These are phyloP conservation scores for Plagodis dolabraria DNA, from an alignment of 2,888 invertebrate genomes.

Conservation along the genomic window DNA sequence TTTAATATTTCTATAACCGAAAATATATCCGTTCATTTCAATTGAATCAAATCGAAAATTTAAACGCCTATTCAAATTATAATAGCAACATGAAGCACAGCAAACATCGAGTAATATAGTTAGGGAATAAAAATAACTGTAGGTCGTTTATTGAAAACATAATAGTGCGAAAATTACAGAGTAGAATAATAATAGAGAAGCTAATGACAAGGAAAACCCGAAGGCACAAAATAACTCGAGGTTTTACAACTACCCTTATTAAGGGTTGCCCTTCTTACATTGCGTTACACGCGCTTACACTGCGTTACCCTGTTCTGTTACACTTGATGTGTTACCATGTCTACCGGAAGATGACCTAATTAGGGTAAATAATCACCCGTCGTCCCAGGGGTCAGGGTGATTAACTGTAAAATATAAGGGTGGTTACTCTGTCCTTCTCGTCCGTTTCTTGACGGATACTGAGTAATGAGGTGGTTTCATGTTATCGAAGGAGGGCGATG, in stretches of 20 bases:
- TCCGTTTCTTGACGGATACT: conserved; percentile 5
- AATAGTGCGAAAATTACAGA: not conserved
- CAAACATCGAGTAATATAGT: too few relatives aligned
- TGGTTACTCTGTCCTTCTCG: conserved; percentile 7
- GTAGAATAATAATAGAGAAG: conserved; percentile 13
- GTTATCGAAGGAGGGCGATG: too few relatives aligned
- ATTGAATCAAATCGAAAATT: not conserved
- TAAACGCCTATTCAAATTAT: not conserved
- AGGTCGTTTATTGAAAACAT: not conserved
- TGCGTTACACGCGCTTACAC: not conserved
- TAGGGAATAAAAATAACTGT: too few relatives aligned
- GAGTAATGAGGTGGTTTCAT: not conserved
- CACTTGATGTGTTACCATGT: conserved; percentile 23
- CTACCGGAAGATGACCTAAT: conserved; percentile 27
- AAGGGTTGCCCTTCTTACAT: conserved; percentile 12
- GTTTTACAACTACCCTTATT: not conserved
- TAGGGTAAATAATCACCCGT: conserved; percentile 25
- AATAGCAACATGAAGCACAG: not conserved
- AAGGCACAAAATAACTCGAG: conserved; percentile 11
- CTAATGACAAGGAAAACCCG: conserved; percentile 11
- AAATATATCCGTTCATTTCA: too few relatives aligned
- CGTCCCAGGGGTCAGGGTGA: conserved; percentile 20
- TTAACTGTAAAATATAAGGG: conserved; percentile 20
- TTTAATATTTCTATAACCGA: too few relatives aligned
- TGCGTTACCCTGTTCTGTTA: not conserved